Percentiles rank a stretch among this genome's conserved stretches.
These are phyloP conservation scores for Galaxea fascicularis DNA, from an alignment of 92 coral and sea anemone genomes.

Conservation along the genomic window DNA sequence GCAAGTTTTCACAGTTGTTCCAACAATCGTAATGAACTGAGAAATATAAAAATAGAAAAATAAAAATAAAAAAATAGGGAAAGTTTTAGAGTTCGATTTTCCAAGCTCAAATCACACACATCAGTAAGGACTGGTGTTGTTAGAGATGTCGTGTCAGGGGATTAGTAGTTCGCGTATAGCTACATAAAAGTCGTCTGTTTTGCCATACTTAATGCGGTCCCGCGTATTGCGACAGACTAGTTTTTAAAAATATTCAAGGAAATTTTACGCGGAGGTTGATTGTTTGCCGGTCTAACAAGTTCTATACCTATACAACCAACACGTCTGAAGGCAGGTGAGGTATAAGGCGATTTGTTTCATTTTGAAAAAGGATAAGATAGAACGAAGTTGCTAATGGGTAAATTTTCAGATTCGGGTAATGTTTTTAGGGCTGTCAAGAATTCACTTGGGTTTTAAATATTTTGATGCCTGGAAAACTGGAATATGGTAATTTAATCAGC, in stretches of 20 bases:
- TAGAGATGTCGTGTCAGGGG: conserved; percentile 23
- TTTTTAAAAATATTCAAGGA: not conserved
- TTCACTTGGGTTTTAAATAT: not conserved
- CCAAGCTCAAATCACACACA: not conserved
- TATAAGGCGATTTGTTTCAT: not conserved
- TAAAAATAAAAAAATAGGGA: no score
- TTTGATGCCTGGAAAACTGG: not conserved
- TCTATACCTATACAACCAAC: not conserved
- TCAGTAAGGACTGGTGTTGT: conserved; percentile 12
- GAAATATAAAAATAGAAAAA: not conserved
- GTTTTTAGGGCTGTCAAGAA: not conserved
- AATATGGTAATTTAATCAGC: conserved; percentile 10
- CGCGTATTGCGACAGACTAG: not conserved
- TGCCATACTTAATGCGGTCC: conserved; percentile 24
- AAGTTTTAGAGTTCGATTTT: not conserved
- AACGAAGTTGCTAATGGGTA: not conserved
- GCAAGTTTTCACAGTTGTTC: not conserved
- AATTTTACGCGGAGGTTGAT: conserved; percentile 1
- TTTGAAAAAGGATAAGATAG: not conserved
- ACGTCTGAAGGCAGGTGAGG: conserved; percentile 15
- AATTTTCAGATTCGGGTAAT: not conserved
- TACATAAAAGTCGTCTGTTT: conserved; percentile 14
- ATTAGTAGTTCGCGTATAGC: conserved; percentile 1
- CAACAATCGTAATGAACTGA: not conserved
- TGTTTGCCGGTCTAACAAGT: conserved; percentile 20